phyloP scores from a whole-genome alignment of 1,140 invertebrate species.

The Halotydeus destructor region DNA sequence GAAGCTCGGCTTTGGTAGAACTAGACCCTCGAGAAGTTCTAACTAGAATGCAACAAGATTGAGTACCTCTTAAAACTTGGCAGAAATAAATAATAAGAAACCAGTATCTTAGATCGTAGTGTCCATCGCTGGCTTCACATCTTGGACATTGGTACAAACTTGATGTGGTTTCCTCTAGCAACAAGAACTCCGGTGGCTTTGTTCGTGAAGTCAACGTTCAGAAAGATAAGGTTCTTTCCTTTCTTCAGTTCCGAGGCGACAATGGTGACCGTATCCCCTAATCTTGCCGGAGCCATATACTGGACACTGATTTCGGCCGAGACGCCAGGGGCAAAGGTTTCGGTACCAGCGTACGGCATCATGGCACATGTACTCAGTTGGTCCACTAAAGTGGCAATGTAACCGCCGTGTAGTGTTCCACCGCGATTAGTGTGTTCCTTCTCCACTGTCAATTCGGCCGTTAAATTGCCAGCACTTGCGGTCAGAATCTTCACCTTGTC shows the following conservation, averaged over 20 bases:
- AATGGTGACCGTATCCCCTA: constrained; percentile 54
- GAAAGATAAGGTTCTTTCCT: constrained; percentile 55
- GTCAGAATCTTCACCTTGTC: constrained; percentile 8
- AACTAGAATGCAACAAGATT: no score
- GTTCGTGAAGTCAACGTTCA: constrained; percentile 49
- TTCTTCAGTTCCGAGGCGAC: constrained; percentile 51
- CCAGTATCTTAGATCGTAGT: no score
- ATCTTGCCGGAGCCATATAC: constrained; percentile 45
- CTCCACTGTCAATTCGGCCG: constrained; percentile 48
- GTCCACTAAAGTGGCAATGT: constrained; percentile 59
- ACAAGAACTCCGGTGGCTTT: constrained; percentile 44
- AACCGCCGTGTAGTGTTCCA: constrained; percentile 60
- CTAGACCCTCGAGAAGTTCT: no score
- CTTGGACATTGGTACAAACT: no score
- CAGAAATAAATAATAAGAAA: no score
- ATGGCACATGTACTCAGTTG: constrained; percentile 56
- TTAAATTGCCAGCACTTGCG: constrained; percentile 3
- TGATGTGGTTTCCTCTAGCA: constrained; percentile 55
- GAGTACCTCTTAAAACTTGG: no score
- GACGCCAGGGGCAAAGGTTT: constrained; percentile 36
- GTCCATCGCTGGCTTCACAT: no score
- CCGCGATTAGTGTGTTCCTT: constrained; percentile 49
- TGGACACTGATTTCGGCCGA: constrained; percentile 48
- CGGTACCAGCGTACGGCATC: constrained; percentile 24
- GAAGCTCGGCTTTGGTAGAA: no score